Base-by-base conservation (phyloP, 2,888 invertebrate species). In the Stenolophus ochropezus region DNA sequence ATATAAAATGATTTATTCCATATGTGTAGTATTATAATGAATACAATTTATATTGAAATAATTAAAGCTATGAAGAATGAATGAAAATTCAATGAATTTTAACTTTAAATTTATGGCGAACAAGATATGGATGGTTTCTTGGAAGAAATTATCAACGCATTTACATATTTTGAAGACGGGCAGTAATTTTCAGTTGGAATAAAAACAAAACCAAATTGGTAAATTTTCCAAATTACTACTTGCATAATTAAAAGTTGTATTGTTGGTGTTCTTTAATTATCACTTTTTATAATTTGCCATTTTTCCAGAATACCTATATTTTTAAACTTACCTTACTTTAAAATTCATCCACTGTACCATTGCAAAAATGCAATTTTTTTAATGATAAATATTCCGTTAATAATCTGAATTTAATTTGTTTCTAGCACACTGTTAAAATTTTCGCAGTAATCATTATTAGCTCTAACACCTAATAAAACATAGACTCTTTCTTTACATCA, bases 61-160 rank as follows among this genome's bases (percentile, higher is more conserved):
- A 51, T 51, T 51, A 51, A 16, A n/a, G 51, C 18, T 61, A 61
- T 23, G n/a, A 25, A n/a, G 61, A 23, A 23, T 61, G 33, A 27
- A 69, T 33, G 65, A 69, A 69, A 69, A 69, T 69, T 69, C 18
- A 69, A 16, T 69, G 33, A 69, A 33, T 69, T 69, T 33, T 14
- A 69, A 69, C 27, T 69, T n/a, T 8, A 8, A 69, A 69, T 69
- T 69, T 69, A 69, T 69, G 33, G 65, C 65, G 18, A 33, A 33
- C 33, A 18, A 33, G 65, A 69, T 27, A 33, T 16, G 16, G 14
- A 69, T 3, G 27, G 27, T 2, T 69, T 69, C 65, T 69, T n/a
- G 27, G 33, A 69, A 69, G 33, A 69, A 33, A 33, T 69, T 69
- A 16, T 14, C 65, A 18, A 16, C 33, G 18, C 27, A 69, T 69